Evolutionary conservation across 2,797 vertebrate genomes (phyloP), one percentile per base, ranked within the genome.

Genomic region (Gymnothorax reevesii): DNA sequence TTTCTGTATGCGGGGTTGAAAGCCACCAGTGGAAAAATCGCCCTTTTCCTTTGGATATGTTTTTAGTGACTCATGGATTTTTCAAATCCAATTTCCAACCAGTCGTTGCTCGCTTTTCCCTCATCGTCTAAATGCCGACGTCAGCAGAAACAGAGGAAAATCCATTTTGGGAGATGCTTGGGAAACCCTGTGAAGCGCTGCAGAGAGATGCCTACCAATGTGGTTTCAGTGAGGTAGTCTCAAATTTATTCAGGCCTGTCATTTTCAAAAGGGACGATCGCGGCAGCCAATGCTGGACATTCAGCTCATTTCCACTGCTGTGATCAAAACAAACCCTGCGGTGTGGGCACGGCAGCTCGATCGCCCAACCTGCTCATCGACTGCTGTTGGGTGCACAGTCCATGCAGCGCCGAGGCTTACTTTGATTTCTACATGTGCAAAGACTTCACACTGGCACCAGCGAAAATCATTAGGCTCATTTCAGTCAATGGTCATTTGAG

Each of bases 201-300:
- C 20, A 80, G 88, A 87, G 90, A 87, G 90, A 86, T 80, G 89
- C 88, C 80, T 90, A 86, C 57, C 88, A 89, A 90, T 91, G 87
- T 89, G 88, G 88, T 85, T 77, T 93, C 90, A 91, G 87, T 62
- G 86, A 27, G 82, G 2, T 85, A 89, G 89, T 90, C 87, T 87
- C 88, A 84, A 87, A 88, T 91, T 90, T 89, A 86, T n/a, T 88
- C 89, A 92, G 94, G 92, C 94, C 93, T 93, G 86, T 94, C 89
- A 94, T 94, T 95, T 94, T 86, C 86, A 85, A 85, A 90, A 12
- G 86, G 91, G 87, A 89, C 87, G 59, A 71, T 89, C 87, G 83
- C 90, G 77, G 87, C 88, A 89, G 91, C 85, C 62, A 87, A 84
- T 86, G 91, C 90, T 88, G 91, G 90, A 90, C 84, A 92, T 86